Evolutionary conservation across 35 echinoderm and acorn worm genomes (phyloP).

Genomic region (Apostichopus japonicus): DNA sequence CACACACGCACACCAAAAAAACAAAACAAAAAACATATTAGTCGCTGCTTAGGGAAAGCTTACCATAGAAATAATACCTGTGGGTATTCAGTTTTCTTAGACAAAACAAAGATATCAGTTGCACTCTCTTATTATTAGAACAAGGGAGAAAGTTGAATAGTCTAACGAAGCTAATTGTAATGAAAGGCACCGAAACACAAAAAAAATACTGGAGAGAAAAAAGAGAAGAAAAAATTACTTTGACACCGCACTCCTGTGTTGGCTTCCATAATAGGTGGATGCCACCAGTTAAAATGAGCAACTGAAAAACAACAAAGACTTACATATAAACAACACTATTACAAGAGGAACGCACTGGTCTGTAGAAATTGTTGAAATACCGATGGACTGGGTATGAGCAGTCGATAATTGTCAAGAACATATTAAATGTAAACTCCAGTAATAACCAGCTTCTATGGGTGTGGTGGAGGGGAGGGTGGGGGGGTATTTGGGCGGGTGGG

Average conservation of each 20-base stretch:
- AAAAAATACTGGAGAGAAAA: not conserved
- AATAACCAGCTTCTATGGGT: no score
- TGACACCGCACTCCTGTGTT: constrained; percentile 5
- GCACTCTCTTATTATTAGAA: not conserved
- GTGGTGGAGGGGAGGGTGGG: no score
- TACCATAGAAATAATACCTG: not conserved
- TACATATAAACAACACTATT: not conserved
- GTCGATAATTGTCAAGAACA: no score
- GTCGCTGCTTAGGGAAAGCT: constrained; percentile 19
- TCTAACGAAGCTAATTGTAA: not conserved
- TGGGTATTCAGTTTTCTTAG: not conserved
- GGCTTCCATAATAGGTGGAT: not conserved
- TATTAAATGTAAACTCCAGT: no score
- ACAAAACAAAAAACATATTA: not conserved
- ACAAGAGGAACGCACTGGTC: no score
- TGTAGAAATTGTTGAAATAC: no score
- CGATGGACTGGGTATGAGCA: no score
- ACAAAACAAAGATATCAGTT: constrained; percentile 21
- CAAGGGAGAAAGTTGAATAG: constrained; percentile 1
- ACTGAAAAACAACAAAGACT: not conserved
- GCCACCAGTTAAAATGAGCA: constrained; percentile 3
- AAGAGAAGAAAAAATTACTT: not conserved
- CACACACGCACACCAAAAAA: not conserved
- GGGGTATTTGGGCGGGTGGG: no score
- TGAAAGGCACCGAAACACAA: constrained; percentile 46